Evolutionary conservation across 2,888 invertebrate species (phyloP).

Genomic region (Ptycholaimellus sp.): DNA sequence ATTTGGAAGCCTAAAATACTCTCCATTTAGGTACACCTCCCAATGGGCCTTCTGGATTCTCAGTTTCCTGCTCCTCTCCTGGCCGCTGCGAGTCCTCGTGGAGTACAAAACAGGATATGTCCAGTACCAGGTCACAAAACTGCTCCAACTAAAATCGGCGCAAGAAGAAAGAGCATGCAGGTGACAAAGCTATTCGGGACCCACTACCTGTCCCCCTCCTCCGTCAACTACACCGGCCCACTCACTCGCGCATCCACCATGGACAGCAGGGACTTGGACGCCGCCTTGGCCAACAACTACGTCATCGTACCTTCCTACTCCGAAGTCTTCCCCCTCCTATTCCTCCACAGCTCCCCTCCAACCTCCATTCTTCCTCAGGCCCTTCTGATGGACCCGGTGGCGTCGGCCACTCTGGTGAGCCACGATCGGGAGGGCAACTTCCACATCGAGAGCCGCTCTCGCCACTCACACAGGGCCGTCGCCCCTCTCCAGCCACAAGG

Average conservation of each 20-base stretch:
- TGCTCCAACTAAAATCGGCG: slow-evolving; percentile 40
- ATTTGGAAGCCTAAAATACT: not conserved
- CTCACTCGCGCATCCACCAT: slow-evolving; percentile 39
- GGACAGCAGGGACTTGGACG: slow-evolving; percentile 42
- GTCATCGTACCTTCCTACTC: slow-evolving; percentile 53
- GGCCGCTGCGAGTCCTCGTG: slow-evolving; percentile 52
- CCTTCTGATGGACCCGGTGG: slow-evolving; percentile 13
- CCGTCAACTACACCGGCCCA: slow-evolving; percentile 26
- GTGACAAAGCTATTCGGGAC: slow-evolving; percentile 44
- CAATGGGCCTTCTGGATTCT: slow-evolving; percentile 49
- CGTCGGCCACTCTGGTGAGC: not conserved
- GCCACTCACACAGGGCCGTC: slow-evolving; percentile 4
- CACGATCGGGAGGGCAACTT: slow-evolving; percentile 10
- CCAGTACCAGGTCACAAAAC: slow-evolving; percentile 43
- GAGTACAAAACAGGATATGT: slow-evolving; percentile 57
- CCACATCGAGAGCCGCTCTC: slow-evolving; percentile 13
- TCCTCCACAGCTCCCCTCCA: too few relatives aligned
- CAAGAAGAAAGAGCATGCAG: not conserved
- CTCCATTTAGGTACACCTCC: slow-evolving; percentile 35
- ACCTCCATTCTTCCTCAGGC: too few relatives aligned
- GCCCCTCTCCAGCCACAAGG: slow-evolving; percentile 7
- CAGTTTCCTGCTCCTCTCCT: slow-evolving; percentile 48
- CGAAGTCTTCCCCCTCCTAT: slow-evolving; percentile 41
- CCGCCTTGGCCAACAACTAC: slow-evolving; percentile 41
- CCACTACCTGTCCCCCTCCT: slow-evolving; percentile 29